Conservation (phyloP, 2,113 vertebrate species). For the Microcebus jonahi region DNA sequence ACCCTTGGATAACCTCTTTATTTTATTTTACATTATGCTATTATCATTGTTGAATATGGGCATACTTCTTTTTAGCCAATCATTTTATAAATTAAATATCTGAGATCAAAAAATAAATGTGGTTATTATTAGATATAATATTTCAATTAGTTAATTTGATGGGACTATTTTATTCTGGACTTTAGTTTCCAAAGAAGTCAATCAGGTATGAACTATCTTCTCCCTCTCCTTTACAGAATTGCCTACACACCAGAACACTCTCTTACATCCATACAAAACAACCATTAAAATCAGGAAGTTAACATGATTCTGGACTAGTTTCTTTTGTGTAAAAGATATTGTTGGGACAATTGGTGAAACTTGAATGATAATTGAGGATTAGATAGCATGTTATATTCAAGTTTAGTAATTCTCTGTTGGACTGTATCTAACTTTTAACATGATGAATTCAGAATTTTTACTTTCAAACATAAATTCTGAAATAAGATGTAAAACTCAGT, state of each 20-base stretch:
- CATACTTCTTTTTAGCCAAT: background rate
- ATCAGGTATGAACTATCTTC: background rate
- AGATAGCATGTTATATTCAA: background rate
- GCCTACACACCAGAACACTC: background rate
- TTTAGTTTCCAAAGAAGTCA: background rate
- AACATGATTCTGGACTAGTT: background rate
- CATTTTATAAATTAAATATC: background rate
- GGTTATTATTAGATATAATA: background rate
- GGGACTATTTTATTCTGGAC: background rate
- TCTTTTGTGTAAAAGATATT: background rate
- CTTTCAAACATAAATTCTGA: background rate
- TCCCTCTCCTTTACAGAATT: background rate
- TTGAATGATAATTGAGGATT: background rate
- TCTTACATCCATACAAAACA: background rate
- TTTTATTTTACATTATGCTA: background rate
- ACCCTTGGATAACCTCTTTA: background rate
- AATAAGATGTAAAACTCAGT: background rate
- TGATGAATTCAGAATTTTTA: background rate
- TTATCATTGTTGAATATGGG: background rate
- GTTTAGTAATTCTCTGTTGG: background rate
- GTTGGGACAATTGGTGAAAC: background rate
- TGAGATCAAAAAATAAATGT: background rate
- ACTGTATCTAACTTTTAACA: background rate
- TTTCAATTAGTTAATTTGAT: background rate
- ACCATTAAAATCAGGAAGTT: background rate